These are phyloP conservation scores for Archocentrus centrarchus DNA, from an alignment of 2,113 vertebrate species.

Conservation along the genomic window DNA sequence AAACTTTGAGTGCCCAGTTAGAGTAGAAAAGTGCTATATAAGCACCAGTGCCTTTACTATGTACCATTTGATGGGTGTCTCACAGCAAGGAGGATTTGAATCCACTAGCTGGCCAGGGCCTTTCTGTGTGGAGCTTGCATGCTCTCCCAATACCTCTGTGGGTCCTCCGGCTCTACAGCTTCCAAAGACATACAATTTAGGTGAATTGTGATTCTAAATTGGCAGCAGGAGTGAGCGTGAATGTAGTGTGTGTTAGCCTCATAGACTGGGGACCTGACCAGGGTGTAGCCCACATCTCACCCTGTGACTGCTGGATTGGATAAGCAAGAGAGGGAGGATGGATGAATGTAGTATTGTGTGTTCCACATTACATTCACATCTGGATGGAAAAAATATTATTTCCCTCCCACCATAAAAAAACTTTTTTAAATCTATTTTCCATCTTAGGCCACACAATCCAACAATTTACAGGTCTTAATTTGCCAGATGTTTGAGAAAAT, in stretches of 20 bases:
- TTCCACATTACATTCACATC: neutral
- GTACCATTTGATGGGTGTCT: neutral
- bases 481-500: too few relatives aligned
- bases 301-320: neutral
- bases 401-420: too few relatives aligned
- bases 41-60: too few relatives aligned
- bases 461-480: too few relatives aligned
- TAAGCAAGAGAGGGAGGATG: neutral
- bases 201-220: slow-evolving; percentile 1
- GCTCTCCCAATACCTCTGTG: too few relatives aligned
- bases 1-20: too few relatives aligned
- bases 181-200: neutral
- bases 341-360: neutral
- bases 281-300: neutral
- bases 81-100: neutral
- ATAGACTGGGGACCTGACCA: neutral
- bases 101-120: neutral
- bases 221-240: neutral
- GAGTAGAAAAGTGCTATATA: too few relatives aligned
- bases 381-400: accelerated
- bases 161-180: neutral
- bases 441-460: too few relatives aligned
- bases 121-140: neutral
- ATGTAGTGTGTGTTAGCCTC: neutral
- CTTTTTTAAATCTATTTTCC: neutral